Evolutionary conservation across 2,113 vertebrate species (phyloP).

Genomic region (Bombycilla garrulus): DNA sequence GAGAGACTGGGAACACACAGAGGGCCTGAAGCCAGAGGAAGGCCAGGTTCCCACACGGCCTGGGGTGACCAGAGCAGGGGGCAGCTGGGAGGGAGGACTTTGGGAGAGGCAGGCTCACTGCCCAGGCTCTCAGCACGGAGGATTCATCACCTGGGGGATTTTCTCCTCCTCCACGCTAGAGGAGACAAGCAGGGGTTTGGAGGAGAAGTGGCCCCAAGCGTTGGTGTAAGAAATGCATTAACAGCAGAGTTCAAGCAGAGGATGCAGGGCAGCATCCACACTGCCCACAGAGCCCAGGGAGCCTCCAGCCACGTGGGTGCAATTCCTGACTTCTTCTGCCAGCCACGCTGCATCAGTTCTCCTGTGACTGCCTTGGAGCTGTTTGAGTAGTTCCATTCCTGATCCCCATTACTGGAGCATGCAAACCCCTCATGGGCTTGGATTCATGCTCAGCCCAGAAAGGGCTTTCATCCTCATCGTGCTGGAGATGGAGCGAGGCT

Average conservation of each 20-base stretch:
- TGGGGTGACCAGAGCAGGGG: neutral
- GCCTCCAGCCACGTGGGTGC: neutral
- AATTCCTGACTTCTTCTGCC: neutral
- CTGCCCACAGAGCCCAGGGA: neutral
- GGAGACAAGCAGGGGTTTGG: neutral
- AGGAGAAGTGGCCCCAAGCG: neutral
- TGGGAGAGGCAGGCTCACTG: neutral
- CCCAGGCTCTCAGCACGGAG: fast-evolving
- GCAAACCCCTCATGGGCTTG: neutral
- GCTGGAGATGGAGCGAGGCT: neutral
- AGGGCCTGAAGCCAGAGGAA: neutral
- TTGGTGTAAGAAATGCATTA: neutral
- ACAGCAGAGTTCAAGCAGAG: conserved; percentile 70
- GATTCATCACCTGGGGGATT: neutral
- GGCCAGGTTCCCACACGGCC: fast-evolving
- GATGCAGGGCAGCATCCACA: conserved; percentile 25
- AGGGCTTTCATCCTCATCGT: neutral
- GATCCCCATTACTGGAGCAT: neutral
- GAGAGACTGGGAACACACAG: neutral
- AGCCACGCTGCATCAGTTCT: neutral
- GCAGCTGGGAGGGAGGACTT: neutral
- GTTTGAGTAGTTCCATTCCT: neutral
- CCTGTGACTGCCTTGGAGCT: neutral
- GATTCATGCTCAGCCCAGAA: neutral
- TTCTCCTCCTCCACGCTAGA: neutral